Base-by-base conservation (phyloP, 1,140 invertebrate species). In the Muscidifurax raptorellus region DNA sequence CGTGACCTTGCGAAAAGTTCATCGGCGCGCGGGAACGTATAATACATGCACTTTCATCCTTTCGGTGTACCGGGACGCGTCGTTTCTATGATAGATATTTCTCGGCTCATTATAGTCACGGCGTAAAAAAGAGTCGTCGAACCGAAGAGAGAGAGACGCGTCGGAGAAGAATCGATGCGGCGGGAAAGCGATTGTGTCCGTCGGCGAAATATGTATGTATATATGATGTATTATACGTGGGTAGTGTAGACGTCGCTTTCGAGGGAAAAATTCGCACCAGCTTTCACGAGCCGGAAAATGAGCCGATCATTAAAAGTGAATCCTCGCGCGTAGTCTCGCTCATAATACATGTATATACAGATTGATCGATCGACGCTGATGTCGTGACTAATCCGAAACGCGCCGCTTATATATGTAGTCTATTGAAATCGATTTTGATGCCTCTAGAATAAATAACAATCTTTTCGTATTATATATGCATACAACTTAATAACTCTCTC, bases 1-100 rank as follows among this genome's bases (percentile, higher is more conserved):
- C 81, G 72, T 82, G 81, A 83, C 82, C 82, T 83, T 83, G 82
- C 74, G 25, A 71, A 83, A 78, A 83, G 59, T 67, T 69, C 30
- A 30, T 32, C 47, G 27, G 76, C 72, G 32, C 44, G 66, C 69
- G 69, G 25, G 69, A 72, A 47, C 44, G 12, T 47, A 18, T 13
- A 1, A 47, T n/a, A n/a, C 52, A n/a, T 28, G 18, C n/a, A 82
- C 71, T 82, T 75, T 82, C 80, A 81, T 81, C 80, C 30, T 44
- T n/a, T n/a, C n/a, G n/a, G n/a, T n/a, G n/a, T n/a, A n/a, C n/a
- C n/a, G n/a, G n/a, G n/a, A n/a, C 72, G 32, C 15, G 47, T 2
- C 71, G 47, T 76, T 76, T 77, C 52, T 83, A 76, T 74, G 59
- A 18, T 59, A 59, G 18, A 22, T 22, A 15, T n/a, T 28, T 75